A percentile compares a stretch with the other conserved stretches of the same genome.
phyloP scores from a whole-genome alignment of 1,140 invertebrate genomes.

The Drosophila pandora region DNA sequence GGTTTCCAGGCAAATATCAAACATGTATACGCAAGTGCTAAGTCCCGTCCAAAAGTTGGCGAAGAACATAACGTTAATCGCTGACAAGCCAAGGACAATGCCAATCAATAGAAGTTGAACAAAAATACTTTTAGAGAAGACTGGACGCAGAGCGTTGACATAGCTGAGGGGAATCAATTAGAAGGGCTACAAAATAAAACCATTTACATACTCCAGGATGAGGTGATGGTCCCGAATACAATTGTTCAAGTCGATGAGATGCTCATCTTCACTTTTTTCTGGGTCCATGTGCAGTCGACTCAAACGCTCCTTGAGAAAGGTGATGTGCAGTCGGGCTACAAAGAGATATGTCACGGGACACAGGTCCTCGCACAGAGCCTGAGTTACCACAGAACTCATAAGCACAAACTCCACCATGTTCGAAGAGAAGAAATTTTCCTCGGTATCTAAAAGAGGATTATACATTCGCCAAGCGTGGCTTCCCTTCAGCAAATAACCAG shows the following conservation, averaged over 20 bases:
- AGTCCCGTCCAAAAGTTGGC: constrained; percentile 28
- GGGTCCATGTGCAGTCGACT: constrained; percentile 19
- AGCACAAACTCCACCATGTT: constrained; percentile 11
- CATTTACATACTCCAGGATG: constrained; percentile 46
- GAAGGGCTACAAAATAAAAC: not conserved
- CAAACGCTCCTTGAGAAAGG: constrained; percentile 37
- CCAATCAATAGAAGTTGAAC: constrained; percentile 43
- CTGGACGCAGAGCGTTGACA: constrained; percentile 37
- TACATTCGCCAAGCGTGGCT: constrained; percentile 52
- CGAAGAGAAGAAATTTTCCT: constrained; percentile 25
- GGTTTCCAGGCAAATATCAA: constrained; percentile 37
- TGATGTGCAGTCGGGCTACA: constrained; percentile 35
- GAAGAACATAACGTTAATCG: constrained; percentile 49
- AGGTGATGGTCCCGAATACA: constrained; percentile 56
- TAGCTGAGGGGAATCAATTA: constrained; percentile 21
- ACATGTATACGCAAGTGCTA: constrained; percentile 27
- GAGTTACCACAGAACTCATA: constrained; percentile 28
- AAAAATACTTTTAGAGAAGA: constrained; percentile 41
- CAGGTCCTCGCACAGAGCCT: constrained; percentile 46
- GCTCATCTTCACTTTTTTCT: constrained; percentile 11
- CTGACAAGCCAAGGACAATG: constrained; percentile 22
- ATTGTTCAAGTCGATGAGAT: constrained; percentile 37
- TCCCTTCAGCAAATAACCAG: constrained; percentile 3
- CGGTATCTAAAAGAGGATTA: constrained; percentile 41
- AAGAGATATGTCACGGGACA: constrained; percentile 49